These are phyloP conservation scores for Sphecodes monilicornis DNA, from an alignment of 2,888 invertebrate species.

Conservation along the genomic window DNA sequence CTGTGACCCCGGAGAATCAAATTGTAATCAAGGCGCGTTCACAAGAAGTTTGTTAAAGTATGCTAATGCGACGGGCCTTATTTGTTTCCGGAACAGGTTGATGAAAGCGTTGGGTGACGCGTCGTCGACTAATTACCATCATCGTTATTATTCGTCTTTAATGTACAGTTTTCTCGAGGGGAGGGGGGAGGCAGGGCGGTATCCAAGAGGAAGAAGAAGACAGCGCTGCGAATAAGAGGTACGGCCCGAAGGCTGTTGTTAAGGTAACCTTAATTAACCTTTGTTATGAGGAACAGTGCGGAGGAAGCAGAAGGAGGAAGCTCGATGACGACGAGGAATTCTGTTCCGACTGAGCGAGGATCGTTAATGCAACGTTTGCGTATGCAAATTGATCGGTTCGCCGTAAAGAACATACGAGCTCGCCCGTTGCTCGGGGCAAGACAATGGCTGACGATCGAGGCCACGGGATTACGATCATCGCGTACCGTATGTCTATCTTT, in stretches of 20 bases:
- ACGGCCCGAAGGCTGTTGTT: not conserved
- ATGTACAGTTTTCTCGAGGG: not conserved
- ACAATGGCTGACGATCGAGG: constrained; percentile 10
- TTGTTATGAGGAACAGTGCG: not conserved
- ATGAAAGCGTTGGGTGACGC: not conserved
- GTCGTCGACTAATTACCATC: not conserved
- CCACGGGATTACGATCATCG: not conserved
- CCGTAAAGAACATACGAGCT: not conserved
- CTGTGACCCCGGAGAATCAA: too few relatives aligned
- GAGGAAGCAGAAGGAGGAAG: constrained; percentile 11
- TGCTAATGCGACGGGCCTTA: not conserved
- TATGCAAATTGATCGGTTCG: constrained; percentile 14
- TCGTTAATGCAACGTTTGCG: constrained; percentile 5
- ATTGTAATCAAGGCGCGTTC: not conserved
- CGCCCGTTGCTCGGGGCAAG: not conserved
- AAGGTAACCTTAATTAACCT: constrained; percentile 8
- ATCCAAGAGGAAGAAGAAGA: not conserved
- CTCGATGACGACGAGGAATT: constrained; percentile 3
- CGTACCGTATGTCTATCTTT: not conserved
- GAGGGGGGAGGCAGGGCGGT: not conserved
- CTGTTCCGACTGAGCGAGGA: not conserved
- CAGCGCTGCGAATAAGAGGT: not conserved
- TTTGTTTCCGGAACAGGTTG: not conserved
- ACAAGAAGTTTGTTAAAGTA: not conserved
- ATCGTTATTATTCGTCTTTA: not conserved